Evolutionary conservation across 2,113 vertebrate species (phyloP).

Genomic region (Eulemur rufifrons): DNA sequence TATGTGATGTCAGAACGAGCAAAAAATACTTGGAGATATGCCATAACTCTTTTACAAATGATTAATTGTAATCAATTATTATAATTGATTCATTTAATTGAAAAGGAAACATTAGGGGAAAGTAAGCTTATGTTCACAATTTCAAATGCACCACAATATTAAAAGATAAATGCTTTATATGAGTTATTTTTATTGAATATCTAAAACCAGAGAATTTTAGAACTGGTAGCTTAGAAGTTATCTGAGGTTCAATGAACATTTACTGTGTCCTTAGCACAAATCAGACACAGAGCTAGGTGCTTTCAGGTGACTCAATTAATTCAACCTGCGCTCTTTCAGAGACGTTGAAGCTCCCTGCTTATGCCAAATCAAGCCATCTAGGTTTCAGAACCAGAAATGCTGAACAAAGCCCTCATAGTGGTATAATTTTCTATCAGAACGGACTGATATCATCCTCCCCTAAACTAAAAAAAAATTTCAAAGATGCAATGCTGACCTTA

Average conservation of each 20-base stretch:
- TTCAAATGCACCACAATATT: slow-evolving; percentile 48
- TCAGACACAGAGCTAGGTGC: neutral
- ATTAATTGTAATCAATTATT: neutral
- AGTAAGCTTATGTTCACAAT: slow-evolving; percentile 45
- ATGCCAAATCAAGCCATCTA: slow-evolving; percentile 29
- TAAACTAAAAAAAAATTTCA: slow-evolving; percentile 59
- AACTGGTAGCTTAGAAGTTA: slow-evolving; percentile 1
- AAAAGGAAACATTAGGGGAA: slow-evolving; percentile 27
- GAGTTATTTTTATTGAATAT: slow-evolving; percentile 28
- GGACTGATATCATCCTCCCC: neutral
- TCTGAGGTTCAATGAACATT: neutral
- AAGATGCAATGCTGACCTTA: slow-evolving; percentile 34
- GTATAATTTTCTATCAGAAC: slow-evolving; percentile 55
- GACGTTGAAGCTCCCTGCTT: neutral
- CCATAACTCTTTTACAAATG: neutral
- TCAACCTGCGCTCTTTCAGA: neutral
- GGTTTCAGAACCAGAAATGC: slow-evolving; percentile 45
- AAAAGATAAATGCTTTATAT: slow-evolving; percentile 44
- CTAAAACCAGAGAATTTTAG: slow-evolving; percentile 43
- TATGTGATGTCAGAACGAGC: slow-evolving; percentile 67
- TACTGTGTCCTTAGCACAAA: neutral
- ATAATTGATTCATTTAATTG: slow-evolving; percentile 42
- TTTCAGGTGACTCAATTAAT: neutral
- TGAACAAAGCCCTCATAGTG: neutral
- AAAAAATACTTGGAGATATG: slow-evolving; percentile 33